These are phyloP conservation scores for Oreohelix idahoensis DNA, from an alignment of 1,140 invertebrate species.

Conservation along the genomic window DNA sequence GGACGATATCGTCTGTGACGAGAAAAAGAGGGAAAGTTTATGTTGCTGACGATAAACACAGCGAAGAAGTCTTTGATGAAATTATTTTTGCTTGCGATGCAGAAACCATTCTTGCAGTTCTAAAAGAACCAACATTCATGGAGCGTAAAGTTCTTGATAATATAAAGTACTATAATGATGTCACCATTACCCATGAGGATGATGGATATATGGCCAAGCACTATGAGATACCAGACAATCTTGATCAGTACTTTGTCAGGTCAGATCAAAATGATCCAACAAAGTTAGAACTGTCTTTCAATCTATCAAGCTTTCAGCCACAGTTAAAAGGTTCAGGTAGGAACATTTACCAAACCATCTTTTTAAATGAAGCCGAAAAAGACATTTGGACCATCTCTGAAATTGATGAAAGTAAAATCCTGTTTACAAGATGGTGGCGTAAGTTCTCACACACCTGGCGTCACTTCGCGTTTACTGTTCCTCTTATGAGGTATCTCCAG, in stretches of 20 bases:
- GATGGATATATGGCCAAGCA: conserved; percentile 62
- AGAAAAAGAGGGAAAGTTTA: conserved; percentile 45
- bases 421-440: conserved; percentile 58
- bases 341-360: conserved; percentile 66
- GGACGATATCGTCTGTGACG: conserved; percentile 47
- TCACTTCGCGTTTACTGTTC: conserved; percentile 65
- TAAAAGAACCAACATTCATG: conserved; percentile 56
- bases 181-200: conserved; percentile 65
- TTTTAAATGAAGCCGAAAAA: conserved; percentile 53
- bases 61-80: conserved; percentile 56
- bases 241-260: conserved; percentile 62
- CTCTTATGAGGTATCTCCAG: conserved; percentile 62
- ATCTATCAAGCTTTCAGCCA: conserved; percentile 65
- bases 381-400: conserved; percentile 55
- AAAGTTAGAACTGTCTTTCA: conserved; percentile 66
- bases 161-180: conserved; percentile 62
- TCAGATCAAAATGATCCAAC: conserved; percentile 54
- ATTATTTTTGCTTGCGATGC: conserved; percentile 67
- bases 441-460: conserved; percentile 66
- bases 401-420: conserved; percentile 55
- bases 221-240: conserved; percentile 60
- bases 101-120: conserved; percentile 56
- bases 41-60: conserved; percentile 49
- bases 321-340: conserved; percentile 55
- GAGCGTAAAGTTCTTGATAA: conserved; percentile 61